Base-by-base conservation (phyloP, 2,797 vertebrate genomes). In the Amblyraja radiata region DNA sequence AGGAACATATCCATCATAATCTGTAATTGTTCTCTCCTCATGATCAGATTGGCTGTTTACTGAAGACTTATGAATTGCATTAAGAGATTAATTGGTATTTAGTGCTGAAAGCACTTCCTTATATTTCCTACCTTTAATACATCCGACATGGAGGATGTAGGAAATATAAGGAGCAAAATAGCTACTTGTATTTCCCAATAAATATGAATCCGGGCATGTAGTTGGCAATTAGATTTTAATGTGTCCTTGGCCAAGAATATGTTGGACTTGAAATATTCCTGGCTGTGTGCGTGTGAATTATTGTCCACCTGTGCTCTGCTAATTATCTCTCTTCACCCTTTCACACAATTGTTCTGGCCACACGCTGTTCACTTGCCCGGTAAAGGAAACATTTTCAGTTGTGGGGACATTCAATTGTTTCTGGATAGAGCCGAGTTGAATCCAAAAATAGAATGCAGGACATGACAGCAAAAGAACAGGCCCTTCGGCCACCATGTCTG, bases 91-190 rank as follows among this genome's bases (percentile, higher is more conserved):
- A n/a, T n/a, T 88, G n/a, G 6, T 32, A 68, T 68, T 36, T 21
- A 68, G 7, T 3, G 14, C n/a, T 88, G 84, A 68, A 88, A 88
- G 32, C 68, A 10, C 32, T 68, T 68, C 32, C 8, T 10, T 54
- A 8, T 16, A 11, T 77, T 54, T 54, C 46, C 46, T 54, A 54
- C 46, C 46, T 54, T 54, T 54, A 6, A 54, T 54, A 54, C 5
- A 54, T 54, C 46, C 5, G 6, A 54, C 46, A 74, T 54, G 9
- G 9, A 84, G 10, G 81, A 61, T 84, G 54, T 4, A 25, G 25
- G n/a, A 84, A 84, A 65, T 65, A 88, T 88, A 68, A 88, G 61
- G 58, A 86, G 83, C 58, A 63, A 16, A 86, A 86, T 84, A 63
- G 28, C 14, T 65, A 1, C 58, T 0, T 84, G 46, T 63, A 63